phyloP scores from a whole-genome alignment of 2,888 invertebrate species.

The Mongoloraphidia duomilia region DNA sequence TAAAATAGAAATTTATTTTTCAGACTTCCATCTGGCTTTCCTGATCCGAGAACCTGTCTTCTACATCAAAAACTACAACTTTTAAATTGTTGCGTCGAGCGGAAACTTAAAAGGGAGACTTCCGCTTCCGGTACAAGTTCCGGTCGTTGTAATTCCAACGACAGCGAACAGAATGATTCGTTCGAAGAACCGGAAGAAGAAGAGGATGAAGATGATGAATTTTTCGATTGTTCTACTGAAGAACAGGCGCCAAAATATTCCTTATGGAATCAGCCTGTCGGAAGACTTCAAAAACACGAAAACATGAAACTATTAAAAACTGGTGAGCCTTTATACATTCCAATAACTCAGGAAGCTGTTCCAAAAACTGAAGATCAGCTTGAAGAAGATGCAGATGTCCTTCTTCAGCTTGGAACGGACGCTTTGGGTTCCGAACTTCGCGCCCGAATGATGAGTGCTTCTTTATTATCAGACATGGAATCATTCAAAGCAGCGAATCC shows the following conservation, averaged over 20 bases:
- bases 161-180: no score
- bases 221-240: constrained; percentile 61
- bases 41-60: constrained; percentile 78
- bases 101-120: constrained; percentile 38
- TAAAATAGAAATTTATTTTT: constrained; percentile 22
- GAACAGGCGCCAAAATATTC: constrained; percentile 34
- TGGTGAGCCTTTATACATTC: constrained; percentile 62
- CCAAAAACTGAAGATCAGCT: constrained; percentile 96
- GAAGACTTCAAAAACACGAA: constrained; percentile 53
- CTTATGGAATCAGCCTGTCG: constrained; percentile 49
- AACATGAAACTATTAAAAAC: constrained; percentile 50
- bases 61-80: constrained; percentile 91
- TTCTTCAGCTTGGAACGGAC: constrained; percentile 76
- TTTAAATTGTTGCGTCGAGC: constrained; percentile 62
- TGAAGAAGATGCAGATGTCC: constrained; percentile 81
- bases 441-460: constrained; percentile 90
- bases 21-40: constrained; percentile 67
- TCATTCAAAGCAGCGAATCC: constrained; percentile 99
- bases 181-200: constrained; percentile 11
- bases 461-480: constrained; percentile 93
- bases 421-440: constrained; percentile 70
- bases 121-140: constrained; percentile 20
- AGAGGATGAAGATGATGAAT: constrained; percentile 52
- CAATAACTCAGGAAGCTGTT: constrained; percentile 79
- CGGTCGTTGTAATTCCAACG: no score